Evolutionary conservation across 1,140 invertebrate genomes (phyloP), one percentile per base, ranked within the genome.

Genomic region (Neuroterus valhalla): DNA sequence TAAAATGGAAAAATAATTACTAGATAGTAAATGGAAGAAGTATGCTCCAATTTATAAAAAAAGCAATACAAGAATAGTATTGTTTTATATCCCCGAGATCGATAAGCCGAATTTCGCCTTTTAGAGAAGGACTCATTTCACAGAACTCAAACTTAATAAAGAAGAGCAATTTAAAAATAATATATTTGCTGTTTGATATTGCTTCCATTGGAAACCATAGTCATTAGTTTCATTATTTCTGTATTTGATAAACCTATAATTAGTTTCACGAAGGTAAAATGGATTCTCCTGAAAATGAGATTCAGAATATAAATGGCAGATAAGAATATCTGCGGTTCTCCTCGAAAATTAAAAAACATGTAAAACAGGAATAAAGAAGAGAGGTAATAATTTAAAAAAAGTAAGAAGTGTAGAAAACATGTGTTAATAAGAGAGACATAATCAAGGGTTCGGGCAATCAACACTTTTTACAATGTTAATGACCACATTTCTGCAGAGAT

Each of bases 201-300:
- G n/a, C n/a, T n/a, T n/a, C n/a, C n/a, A n/a, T n/a, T n/a, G n/a
- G n/a, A n/a, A n/a, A n/a, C n/a, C n/a, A n/a, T n/a, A n/a, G n/a
- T n/a, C n/a, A n/a, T n/a, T n/a, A 44, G 45, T 48, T 38, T 76
- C 68, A 68, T 38, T 50, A 67, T 72, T 67, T 76, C 42, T 23
- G 66, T 2, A 19, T 68, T 23, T 38, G n/a, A 31, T 55, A 15
- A 23, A 21, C 11, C 21, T 23, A 21, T 14, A 14, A 26, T 38
- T 38, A 23, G 15, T 31, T 15, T n/a, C 26, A 26, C 26, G 6
- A 62, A 15, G 15, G 26, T 31, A 15, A 62, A 62, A 62, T 62
- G 31, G 31, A 62, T 62, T 62, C 23, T 23, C 14, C 14, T 62
- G 21, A 62, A 62, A 62, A 31, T 38, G 14, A 15, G 12, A 62